Percentiles rank a stretch among this genome's conserved stretches.
Conservation (phyloP, 2,888 invertebrate species). For the Carcina quercana region DNA sequence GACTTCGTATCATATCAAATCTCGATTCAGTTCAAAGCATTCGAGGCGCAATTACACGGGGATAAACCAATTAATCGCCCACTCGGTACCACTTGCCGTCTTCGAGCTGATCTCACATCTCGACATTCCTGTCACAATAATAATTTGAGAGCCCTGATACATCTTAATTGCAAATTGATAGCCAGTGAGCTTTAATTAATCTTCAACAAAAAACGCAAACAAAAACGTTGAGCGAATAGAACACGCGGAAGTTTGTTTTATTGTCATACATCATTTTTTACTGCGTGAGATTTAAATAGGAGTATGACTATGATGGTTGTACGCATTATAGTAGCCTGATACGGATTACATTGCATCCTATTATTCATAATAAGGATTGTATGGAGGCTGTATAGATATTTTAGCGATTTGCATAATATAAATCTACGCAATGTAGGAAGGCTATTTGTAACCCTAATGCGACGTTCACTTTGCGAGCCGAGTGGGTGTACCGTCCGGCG, state of each 20-base stretch:
- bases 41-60: conserved; percentile 23
- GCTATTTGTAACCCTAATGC: conserved; percentile 21
- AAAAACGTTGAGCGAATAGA: conserved; percentile 15
- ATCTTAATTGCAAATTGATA: conserved; percentile 52
- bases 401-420: conserved; percentile 4
- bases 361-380: neutral
- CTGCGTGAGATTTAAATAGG: neutral
- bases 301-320: neutral
- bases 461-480: conserved; percentile 16
- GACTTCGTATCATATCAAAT: too few relatives aligned
- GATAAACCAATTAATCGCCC: conserved; percentile 32
- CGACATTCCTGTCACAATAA: conserved; percentile 44
- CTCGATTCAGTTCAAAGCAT: conserved; percentile 15
- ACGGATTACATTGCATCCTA: too few relatives aligned
- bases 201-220: conserved; percentile 22
- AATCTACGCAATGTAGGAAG: conserved; percentile 9
- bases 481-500: conserved; percentile 17
- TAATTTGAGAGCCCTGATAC: conserved; percentile 40
- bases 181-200: conserved; percentile 28
- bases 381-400: neutral
- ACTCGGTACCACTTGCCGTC: conserved; percentile 14
- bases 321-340: too few relatives aligned
- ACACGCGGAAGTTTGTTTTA: conserved; percentile 29
- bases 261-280: conserved; percentile 19
- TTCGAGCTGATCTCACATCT: conserved; percentile 48